Evolutionary conservation across 2,797 vertebrate genomes (phyloP), one percentile per base, ranked within the genome.

Genomic region (Lacerta bilineata): DNA sequence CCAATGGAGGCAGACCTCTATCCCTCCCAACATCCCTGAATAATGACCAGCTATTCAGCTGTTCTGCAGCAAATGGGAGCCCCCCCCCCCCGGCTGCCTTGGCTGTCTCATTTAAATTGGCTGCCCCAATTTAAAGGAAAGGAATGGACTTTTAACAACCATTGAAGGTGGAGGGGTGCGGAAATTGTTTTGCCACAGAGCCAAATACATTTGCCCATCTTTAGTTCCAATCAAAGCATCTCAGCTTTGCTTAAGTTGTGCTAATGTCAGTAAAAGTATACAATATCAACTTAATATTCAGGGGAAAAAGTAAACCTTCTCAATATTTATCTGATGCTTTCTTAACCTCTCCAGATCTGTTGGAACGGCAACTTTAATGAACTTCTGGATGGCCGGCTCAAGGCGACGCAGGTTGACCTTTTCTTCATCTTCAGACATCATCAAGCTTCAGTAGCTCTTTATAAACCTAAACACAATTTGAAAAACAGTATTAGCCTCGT

Each of bases 321-420:
- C 97, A 94, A 99, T 99, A 96, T 99, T 99, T 97, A 97, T 97
- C 93, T 99, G 98, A 95, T 99, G 98, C 91, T 98, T 98, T 93
- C 98, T 98, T 93, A 99, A 96, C 91, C 99, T 97, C 91, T 99
- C 98, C 97, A 99, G 96, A 95, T 99, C 99, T 50, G 98, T 99
- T 91, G 99, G 99, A 89, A 99, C 97, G 92, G 98, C 99, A 94
- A 98, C 98, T 97, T 99, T 99, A 94, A 98, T 97, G 94, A 99
- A 99, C 95, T 99, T 99, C 94, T 98, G 98, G 95, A 99, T 97
- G 2, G 98, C 97, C 69, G 96, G 97, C 92, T 99, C 98, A 72
- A 99, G 97, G 89, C 99, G 98, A 92, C 98, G 97, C 91, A 99
- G 96, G 80, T 97, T 98, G 95, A 99, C 95, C 95, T 98, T 99